Conservation (phyloP, 2,888 invertebrate species). For the Tenthredo livida region DNA sequence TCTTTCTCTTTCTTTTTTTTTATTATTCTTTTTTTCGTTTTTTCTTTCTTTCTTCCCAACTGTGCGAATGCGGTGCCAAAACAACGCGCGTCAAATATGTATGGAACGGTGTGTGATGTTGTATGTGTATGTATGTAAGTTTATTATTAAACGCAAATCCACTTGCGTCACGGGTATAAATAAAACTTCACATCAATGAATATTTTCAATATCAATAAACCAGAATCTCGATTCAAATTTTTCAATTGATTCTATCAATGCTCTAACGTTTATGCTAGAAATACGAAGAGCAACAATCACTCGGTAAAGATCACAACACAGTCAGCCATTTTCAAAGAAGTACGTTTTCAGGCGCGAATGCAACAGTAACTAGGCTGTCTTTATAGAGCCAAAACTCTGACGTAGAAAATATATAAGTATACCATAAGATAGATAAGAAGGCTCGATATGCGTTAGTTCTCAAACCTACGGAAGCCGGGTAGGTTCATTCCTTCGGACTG, state of each 20-base stretch:
- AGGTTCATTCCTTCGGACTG: no score
- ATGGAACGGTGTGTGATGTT: background rate
- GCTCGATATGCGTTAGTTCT: background rate
- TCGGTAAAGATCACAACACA: constrained; percentile 28
- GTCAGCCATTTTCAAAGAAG: constrained; percentile 47
- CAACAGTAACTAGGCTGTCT: background rate
- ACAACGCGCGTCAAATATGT: constrained; percentile 22
- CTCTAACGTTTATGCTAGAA: background rate
- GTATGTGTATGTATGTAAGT: constrained; percentile 5
- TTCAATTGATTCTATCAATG: background rate
- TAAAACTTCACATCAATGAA: constrained; percentile 26
- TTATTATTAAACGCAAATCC: constrained; percentile 43
- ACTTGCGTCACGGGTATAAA: constrained; percentile 30
- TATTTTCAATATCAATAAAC: background rate
- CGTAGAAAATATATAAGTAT: background rate
- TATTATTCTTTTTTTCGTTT: background rate
- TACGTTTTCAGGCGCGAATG: constrained; percentile 21
- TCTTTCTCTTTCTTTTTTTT: background rate
- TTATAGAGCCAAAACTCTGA: background rate
- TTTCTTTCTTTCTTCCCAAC: background rate
- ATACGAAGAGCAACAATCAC: background rate
- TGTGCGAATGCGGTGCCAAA: constrained; percentile 20
- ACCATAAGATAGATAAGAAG: background rate
- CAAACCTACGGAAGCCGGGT: background rate
- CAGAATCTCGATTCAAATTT: background rate